Base-by-base conservation (phyloP, 2,113 vertebrate species). In the Myrmecobius fasciatus region DNA sequence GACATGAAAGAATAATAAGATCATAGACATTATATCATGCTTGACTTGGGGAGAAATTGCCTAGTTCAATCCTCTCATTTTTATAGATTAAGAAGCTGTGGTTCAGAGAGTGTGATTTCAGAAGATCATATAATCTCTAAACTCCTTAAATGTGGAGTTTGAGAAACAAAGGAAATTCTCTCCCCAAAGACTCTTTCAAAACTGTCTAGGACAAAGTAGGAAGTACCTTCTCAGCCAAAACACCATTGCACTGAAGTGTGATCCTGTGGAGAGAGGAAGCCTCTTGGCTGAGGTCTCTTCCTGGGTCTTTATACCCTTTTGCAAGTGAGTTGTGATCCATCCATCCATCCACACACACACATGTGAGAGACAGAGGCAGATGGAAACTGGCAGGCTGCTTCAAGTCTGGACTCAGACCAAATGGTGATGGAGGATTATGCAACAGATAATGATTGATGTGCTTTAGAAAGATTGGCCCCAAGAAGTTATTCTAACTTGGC, bases 281-380 rank as follows among this genome's bases (percentile, higher is more conserved):
- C 3, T 67, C 51, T 83, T 25, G 0, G 25, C 67, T 43, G n/a
- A 52, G 36, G 4, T 0, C 26, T 46, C 36, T 43, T 83, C 60
- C 67, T 31, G 1, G 0, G 26, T 67, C 46, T 90, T 91, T 10
- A 5, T 67, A 52, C 36, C 25, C 25, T 48, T 17, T 49, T 51
- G 31, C 51, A 52, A 6, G 52, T 3, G 90, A 43, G n/a, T 17
- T 83, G 67, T 43, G 67, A 83, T 43, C 67, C n/a, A 83, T 83
- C 14, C 67, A 75, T 75, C 67, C 12, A 22, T 0, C 10, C 56
- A 22, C 11, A 8, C 8, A 22, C 0, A 0, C 24, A 36, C 10
- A 9, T 0, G 8, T 47, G 0, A 52, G n/a, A 94, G 56, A 26
- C 9, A 0, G 36, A 36, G 49, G 53, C 25, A 31, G 91, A 36